A percentile compares a stretch with the other conserved stretches of the same genome.
These are phyloP conservation scores for Lucifuga dentata DNA, from an alignment of 2,113 vertebrate genomes.

Conservation along the genomic window DNA sequence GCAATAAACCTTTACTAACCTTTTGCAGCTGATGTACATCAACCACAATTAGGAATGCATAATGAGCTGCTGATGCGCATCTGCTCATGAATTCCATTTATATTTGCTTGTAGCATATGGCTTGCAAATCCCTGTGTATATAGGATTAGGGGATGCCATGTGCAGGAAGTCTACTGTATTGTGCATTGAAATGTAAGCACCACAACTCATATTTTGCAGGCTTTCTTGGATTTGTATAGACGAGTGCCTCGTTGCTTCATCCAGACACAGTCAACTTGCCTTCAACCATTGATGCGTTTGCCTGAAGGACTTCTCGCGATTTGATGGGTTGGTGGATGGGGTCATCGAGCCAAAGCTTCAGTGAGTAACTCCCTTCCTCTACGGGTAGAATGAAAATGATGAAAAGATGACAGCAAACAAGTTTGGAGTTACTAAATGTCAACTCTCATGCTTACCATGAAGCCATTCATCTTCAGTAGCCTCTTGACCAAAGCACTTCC, in stretches of 20 bases:
- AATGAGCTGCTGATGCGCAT: slow-evolving; percentile 32
- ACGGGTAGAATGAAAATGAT: slow-evolving; percentile 43
- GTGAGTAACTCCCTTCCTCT: slow-evolving; percentile 24
- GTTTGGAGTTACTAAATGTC: slow-evolving; percentile 39
- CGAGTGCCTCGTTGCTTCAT: not conserved
- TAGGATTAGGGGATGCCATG: slow-evolving; percentile 21
- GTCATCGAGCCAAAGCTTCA: slow-evolving; percentile 34
- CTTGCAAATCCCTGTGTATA: slow-evolving; percentile 34
- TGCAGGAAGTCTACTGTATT: slow-evolving; percentile 6
- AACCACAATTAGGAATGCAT: slow-evolving; percentile 31
- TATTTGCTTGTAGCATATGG: slow-evolving; percentile 46
- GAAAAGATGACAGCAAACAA: slow-evolving; percentile 43
- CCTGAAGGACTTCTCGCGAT: slow-evolving; percentile 39
- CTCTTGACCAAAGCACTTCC: too few species aligned
- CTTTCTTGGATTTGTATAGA: not conserved
- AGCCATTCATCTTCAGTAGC: slow-evolving; percentile 16
- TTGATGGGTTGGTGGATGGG: slow-evolving; percentile 38
- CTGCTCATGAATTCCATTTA: slow-evolving; percentile 27
- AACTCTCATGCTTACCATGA: slow-evolving; percentile 15
- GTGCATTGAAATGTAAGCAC: slow-evolving; percentile 15
- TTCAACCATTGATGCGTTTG: slow-evolving; percentile 3
- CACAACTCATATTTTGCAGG: slow-evolving; percentile 16
- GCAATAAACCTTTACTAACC: slow-evolving; percentile 12
- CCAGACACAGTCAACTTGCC: slow-evolving; percentile 15
- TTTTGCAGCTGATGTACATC: slow-evolving; percentile 35